Conservation (phyloP, 2,888 invertebrate species). For the Neocrepidodera transversa region DNA sequence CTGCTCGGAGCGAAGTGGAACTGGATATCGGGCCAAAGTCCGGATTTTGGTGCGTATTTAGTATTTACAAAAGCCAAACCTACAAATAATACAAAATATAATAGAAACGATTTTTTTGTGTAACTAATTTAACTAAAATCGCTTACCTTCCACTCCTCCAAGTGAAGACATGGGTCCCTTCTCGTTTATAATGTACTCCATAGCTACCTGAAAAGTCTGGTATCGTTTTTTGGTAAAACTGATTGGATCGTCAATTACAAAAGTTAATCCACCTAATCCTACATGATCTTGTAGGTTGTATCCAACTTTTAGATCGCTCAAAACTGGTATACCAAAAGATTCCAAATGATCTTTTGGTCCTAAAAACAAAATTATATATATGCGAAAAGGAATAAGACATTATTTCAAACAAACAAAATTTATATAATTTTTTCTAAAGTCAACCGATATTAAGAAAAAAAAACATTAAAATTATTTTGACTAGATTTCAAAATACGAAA, state of each 20-base stretch:
- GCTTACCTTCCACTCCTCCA: conserved; percentile 80
- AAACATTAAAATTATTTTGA: no score
- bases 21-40: conserved; percentile 84
- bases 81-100: not conserved
- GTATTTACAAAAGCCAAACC: conserved; percentile 83
- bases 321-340: conserved; percentile 74
- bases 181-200: conserved; percentile 83
- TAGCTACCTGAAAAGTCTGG: conserved; percentile 76
- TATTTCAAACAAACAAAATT: no score
- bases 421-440: no score
- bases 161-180: conserved; percentile 82
- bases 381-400: no score
- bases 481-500: no score
- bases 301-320: conserved; percentile 80
- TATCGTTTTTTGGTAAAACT: conserved; percentile 80
- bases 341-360: conserved; percentile 80
- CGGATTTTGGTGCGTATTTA: conserved; percentile 79
- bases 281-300: conserved; percentile 89
- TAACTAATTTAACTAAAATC: conserved; percentile 1
- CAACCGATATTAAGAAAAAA: no score
- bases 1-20: conserved; percentile 88
- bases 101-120: not conserved
- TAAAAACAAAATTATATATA: conserved; percentile 16
- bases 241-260: conserved; percentile 80
- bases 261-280: conserved; percentile 84